phyloP scores from a whole-genome alignment of 1,140 invertebrate species.

The Anoplolepis gracilipes region DNA sequence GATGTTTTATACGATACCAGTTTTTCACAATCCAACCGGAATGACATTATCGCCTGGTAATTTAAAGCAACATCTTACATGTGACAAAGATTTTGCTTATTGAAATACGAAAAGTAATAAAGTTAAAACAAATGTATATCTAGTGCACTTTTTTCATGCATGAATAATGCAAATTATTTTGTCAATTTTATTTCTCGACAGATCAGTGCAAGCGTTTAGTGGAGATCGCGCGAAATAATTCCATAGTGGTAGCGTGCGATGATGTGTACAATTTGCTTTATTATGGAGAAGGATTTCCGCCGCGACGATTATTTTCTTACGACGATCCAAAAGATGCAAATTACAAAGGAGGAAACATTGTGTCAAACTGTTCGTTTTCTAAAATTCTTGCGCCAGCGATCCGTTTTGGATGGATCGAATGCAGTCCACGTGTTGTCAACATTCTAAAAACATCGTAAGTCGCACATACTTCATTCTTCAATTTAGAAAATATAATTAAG shows the following conservation, averaged over 20 bases:
- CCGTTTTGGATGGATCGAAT: slow-evolving; percentile 89
- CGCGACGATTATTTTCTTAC: slow-evolving; percentile 87
- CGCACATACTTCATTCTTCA: slow-evolving; percentile 9
- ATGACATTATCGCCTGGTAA: slow-evolving; percentile 85
- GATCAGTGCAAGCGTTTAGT: slow-evolving; percentile 86
- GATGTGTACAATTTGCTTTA: slow-evolving; percentile 90
- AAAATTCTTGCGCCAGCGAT: slow-evolving; percentile 89
- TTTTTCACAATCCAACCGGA: slow-evolving; percentile 90
- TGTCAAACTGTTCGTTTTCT: slow-evolving; percentile 90
- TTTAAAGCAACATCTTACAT: slow-evolving; percentile 56
- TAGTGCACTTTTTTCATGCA: neutral
- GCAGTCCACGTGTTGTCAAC: slow-evolving; percentile 84
- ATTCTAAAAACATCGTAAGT: slow-evolving; percentile 83
- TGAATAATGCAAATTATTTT: slow-evolving; percentile 12
- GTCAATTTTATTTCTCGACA: slow-evolving; percentile 67
- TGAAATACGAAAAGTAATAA: neutral
- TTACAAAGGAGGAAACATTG: slow-evolving; percentile 86
- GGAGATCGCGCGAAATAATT: slow-evolving; percentile 86
- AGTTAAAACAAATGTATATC: neutral
- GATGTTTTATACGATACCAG: slow-evolving; percentile 89
- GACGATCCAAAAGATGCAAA: slow-evolving; percentile 83
- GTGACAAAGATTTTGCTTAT: no score
- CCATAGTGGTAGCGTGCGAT: slow-evolving; percentile 88
- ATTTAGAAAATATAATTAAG: neutral
- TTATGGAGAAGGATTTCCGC: slow-evolving; percentile 84